A percentile compares a stretch with the other conserved stretches of the same genome.
phyloP scores from a whole-genome alignment of 2,113 vertebrate species.

The Lycocorax pyrrhopterus region DNA sequence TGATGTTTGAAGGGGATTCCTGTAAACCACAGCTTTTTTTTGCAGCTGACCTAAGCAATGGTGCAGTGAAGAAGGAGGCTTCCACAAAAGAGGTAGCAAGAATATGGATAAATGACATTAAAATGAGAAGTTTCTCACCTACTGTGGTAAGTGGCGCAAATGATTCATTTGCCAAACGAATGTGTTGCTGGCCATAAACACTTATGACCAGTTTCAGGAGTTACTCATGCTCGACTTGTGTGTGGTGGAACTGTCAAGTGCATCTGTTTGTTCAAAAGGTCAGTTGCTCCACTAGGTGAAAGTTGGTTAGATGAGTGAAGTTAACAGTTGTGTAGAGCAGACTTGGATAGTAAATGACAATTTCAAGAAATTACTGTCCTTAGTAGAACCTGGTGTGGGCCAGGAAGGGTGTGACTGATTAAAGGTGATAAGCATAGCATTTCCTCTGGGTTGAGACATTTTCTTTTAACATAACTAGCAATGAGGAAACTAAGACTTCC shows the following conservation, averaged over 20 bases:
- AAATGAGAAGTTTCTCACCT: conserved; percentile 88
- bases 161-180: not conserved
- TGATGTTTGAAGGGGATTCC: not conserved
- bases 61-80: conserved; percentile 90
- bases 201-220: not conserved
- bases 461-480: not conserved
- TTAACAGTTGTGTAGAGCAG: not conserved
- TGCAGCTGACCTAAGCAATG: conserved; percentile 91
- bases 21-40: conserved; percentile 31
- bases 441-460: not conserved
- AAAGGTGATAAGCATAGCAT: not conserved
- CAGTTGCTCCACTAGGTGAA: not conserved
- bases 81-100: conserved; percentile 88
- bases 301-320: not conserved
- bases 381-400: not conserved
- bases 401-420: not conserved
- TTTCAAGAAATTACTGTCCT: not conserved
- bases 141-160: conserved; percentile 76
- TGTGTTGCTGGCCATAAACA: not conserved
- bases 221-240: not conserved
- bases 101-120: conserved; percentile 93
- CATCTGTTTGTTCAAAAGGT: not conserved
- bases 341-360: not conserved
- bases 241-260: not conserved
- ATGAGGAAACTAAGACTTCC: not conserved